phyloP scores from a whole-genome alignment of 2,888 invertebrate species.

The Oxystoma pomonae region DNA sequence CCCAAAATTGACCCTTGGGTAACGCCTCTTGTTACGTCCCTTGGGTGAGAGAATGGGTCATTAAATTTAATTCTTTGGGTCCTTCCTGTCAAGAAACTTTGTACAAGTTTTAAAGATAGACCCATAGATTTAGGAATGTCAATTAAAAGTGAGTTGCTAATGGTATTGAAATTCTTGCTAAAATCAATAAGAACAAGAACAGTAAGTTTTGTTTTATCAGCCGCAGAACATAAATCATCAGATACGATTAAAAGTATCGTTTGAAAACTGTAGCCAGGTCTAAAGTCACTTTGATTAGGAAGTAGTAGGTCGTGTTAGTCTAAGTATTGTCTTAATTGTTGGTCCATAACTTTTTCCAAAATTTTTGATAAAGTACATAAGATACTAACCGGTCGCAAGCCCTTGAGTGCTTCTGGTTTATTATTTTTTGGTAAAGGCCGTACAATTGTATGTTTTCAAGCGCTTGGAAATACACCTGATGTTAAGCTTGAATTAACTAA shows the following conservation, averaged over 20 bases:
- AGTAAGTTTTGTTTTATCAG: neutral
- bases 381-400: conserved; percentile 5
- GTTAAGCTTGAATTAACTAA: neutral
- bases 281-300: neutral
- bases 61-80: neutral
- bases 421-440: neutral
- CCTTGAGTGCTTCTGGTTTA: neutral
- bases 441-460: conserved; percentile 2
- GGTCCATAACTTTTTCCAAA: neutral
- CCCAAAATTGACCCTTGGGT: neutral
- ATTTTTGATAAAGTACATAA: conserved; percentile 2
- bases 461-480: neutral
- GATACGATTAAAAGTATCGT: neutral
- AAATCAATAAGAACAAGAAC: neutral
- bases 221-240: neutral
- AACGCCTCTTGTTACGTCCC: neutral
- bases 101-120: neutral
- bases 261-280: neutral
- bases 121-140: neutral
- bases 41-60: neutral
- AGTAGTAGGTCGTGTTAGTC: neutral
- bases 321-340: neutral
- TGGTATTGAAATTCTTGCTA: neutral
- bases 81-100: neutral
- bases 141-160: neutral